Base-by-base conservation (phyloP, 2,113 vertebrate species). In the Euleptes europaea region DNA sequence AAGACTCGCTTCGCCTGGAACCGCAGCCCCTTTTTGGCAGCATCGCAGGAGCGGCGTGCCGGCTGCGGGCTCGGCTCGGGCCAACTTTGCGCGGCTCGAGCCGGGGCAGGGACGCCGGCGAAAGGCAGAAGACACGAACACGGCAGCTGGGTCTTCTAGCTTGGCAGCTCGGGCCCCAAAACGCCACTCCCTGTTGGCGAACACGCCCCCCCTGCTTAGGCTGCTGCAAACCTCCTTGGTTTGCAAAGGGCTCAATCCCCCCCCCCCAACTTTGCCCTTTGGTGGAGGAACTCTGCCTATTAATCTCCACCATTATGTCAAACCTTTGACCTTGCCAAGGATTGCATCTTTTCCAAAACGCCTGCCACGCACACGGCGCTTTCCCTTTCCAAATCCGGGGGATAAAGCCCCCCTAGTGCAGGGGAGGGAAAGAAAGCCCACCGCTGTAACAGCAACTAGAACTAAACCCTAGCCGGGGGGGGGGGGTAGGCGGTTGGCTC, bases 111-210 rank as follows among this genome's bases (percentile, higher is more conserved):
- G 63, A 44, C 1, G 42, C 7, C 6, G 47, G 33, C 1, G 40
- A 44, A 47, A 14, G 31, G 14, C 63, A 70, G 69, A 4, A 17
- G 28, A 31, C 8, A n/a, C 4, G 3, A 33, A 42, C 14, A 4
- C 71, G 69, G 57, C 83, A 78, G 83, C 75, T 85, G 83, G 49
- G 12, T 35, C 51, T 35, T 15, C 51, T 70, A 78, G 60, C 66
- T 44, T 38, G n/a, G 84, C 67, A 49, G 28, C 69, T 69, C 8
- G 21, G 17, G 31, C 31, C 47, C n/a, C 14, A 1, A 10, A 23
- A 63, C 26, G 26, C 60, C 26, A 15, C 33, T 76, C 7, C 44
- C 47, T 33, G 21, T 11, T 33, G n/a, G 74, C n/a, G 9, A 63
- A 26, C 15, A 44, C 44, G 13, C 42, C 72, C 26, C 12, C 28